Conservation (phyloP, 2,113 vertebrate species). For the Puffinus mauretanicus region DNA sequence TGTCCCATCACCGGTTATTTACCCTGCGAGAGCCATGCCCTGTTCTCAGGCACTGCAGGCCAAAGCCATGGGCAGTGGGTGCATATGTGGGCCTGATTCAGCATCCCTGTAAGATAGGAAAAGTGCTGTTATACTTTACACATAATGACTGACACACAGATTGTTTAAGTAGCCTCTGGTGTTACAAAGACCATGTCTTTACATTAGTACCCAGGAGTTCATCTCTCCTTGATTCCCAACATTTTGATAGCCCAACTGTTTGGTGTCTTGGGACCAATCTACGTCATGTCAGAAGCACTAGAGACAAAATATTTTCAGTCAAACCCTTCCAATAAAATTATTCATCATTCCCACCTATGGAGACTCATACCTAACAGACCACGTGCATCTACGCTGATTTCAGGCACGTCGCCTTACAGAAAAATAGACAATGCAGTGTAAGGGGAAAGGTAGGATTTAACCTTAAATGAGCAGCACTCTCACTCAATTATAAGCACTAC, state of each 20-base stretch:
- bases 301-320: background rate
- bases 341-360: background rate
- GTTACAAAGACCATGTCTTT: background rate
- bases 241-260: background rate
- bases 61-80: background rate
- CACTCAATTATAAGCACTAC: background rate
- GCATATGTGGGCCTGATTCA: fast-evolving
- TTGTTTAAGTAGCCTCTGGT: background rate
- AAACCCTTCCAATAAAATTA: background rate
- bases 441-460: background rate
- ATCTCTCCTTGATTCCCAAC: background rate
- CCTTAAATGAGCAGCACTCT: background rate
- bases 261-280: background rate
- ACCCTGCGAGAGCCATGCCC: background rate
- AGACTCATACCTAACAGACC: background rate
- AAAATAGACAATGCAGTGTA: background rate
- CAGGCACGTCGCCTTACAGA: background rate
- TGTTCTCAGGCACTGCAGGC: background rate
- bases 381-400: background rate
- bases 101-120: background rate
- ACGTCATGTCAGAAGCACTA: background rate
- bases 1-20: background rate
- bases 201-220: background rate
- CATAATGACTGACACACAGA: background rate
- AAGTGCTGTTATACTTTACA: background rate